Percentiles rank a stretch among this genome's conserved stretches.
phyloP scores from a whole-genome alignment of 2,888 invertebrate species.

The Megalurothrips usitatus region DNA sequence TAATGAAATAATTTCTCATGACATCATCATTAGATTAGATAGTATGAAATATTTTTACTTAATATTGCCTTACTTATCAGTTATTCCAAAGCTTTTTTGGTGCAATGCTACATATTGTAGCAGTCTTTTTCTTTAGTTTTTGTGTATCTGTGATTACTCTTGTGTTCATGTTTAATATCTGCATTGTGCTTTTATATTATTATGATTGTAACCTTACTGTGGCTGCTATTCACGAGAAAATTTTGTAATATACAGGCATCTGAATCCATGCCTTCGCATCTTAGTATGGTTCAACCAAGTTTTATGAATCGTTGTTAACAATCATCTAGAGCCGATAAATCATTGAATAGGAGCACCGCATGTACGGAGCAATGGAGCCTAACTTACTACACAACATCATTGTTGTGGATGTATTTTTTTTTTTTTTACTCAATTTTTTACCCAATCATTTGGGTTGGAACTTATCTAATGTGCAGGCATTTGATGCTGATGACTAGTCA shows the following conservation, averaged over 20 bases:
- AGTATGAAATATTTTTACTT: not conserved
- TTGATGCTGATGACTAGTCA: constrained; percentile 17
- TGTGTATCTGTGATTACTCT: constrained; percentile 8
- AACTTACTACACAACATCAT: not conserved
- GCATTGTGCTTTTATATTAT: not conserved
- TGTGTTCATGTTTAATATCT: constrained; percentile 2
- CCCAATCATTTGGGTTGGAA: not conserved
- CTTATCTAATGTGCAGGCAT: not conserved
- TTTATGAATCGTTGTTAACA: too few species aligned
- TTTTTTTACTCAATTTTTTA: not conserved
- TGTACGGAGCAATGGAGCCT: too few species aligned
- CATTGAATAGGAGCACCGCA: too few species aligned
- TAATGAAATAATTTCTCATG: too few species aligned
- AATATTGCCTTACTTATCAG: not conserved
- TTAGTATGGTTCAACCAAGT: not conserved
- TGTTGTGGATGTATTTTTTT: not conserved
- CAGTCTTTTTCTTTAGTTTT: not conserved
- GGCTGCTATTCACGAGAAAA: too few species aligned
- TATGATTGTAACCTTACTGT: too few species aligned
- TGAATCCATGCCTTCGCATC: not conserved
- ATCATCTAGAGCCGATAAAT: too few species aligned
- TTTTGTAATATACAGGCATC: too few species aligned
- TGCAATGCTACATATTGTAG: not conserved
- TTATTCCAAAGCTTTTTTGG: constrained; percentile 8
- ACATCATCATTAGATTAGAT: too few species aligned